Evolutionary conservation across 2,888 invertebrate species (phyloP), one percentile per base, ranked within the genome.

Genomic region (Euproctis similis): DNA sequence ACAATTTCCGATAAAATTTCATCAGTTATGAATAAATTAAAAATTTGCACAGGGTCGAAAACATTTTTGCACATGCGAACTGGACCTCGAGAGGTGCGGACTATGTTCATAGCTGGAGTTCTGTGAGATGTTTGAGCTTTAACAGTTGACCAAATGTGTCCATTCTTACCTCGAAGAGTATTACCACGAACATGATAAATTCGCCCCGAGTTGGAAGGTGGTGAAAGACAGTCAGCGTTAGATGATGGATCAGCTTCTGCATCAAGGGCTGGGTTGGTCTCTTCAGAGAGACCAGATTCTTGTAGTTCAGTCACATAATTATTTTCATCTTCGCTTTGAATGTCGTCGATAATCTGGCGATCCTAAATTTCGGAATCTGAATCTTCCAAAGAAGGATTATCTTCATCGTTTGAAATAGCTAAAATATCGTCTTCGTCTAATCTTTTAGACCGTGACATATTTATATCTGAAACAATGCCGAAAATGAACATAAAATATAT

Each of bases 1-100:
- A 18, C 26, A 18, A 26, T 26, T 26, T 26, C 26, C 12, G 19
- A 26, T 26, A 26, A 18, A 8, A 26, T 26, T 18, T 16, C 26
- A 18, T 26, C 26, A 26, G 16, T 24, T 24, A 24, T 26, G 4
- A 26, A 18, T 18, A 26, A 17, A 16, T 24, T 12, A 16, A 16
- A 21, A 9, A 10, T 11, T 4, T 11, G 5, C 1, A 4, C 4
- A 1, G 21, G 21, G 1, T 21, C 21, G 11, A 3, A 21, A 5
- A 21, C 6, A 21, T 21, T 21, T 11, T 11, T 6, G 6, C 21
- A 21, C 21, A 21, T 21, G 2, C 21, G 10, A 2, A 8, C 12
- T 6, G 23, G 23, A 8, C 23, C 23, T 23, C 12, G 12, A 7
- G 4, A 1, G 3, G 23, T 6, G 1, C 19, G 19, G 8, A 19